Evolutionary conservation across 1,140 invertebrate genomes (phyloP), one percentile per base, ranked within the genome.

Genomic region (Glossosoma conforme): DNA sequence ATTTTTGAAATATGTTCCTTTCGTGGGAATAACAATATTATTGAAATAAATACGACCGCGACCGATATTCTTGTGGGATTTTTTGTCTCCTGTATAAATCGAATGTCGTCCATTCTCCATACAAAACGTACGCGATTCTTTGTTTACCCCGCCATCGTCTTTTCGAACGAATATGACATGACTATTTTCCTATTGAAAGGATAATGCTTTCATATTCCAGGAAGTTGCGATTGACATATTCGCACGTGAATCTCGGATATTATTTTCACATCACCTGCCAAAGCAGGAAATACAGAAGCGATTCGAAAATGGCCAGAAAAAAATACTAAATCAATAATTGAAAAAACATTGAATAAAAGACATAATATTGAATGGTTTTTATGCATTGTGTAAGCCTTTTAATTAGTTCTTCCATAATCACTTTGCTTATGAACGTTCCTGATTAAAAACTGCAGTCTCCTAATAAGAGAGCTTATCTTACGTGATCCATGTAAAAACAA

Each of bases 1-100:
- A 55, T 55, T 55, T 55, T 45, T 49, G 46, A 55, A 55, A 49
- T 44, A 55, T 49, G 50, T 50, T 48, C 46, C 41, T 51, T 44
- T 55, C 53, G 46, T 55, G 53, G 41, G 53, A 55, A 55, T 55
- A 55, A 55, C 38, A 55, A 55, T 55, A 55, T 55, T 55, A 49
- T 55, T 55, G 46, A 44, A 49, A 55, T 55, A 49, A 49, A 55
- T 55, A 49, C 46, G 33, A 44, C 28, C 15, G 41, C 25, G 25
- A 55, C 46, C 44, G 50, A 49, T 25, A 24, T 42, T 40, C 20
- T 40, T 9, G 41, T 49, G 45, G 21, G 28, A 54, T 48, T 9
- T 46, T 19, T 36, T 40, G n/a, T n/a, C n/a, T n/a, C n/a, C n/a
- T 28, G 19, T 20, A 22, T n/a, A 36, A 13, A 14, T 32, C 32